Evolutionary conservation across 2,113 vertebrate genomes (phyloP).

Genomic region (Rhinolophus ferrumequinum): DNA sequence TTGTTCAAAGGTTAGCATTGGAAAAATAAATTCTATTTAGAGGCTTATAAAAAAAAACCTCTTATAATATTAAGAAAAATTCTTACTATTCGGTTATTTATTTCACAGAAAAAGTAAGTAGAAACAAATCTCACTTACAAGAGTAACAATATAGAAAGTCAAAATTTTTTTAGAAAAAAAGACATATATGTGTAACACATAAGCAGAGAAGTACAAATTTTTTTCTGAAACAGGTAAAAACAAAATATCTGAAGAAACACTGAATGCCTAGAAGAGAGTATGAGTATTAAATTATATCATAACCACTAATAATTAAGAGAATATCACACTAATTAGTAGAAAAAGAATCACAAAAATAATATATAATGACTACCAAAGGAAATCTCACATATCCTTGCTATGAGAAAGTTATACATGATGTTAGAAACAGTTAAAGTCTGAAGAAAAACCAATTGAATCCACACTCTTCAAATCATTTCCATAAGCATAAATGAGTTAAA

Average conservation of each 20-base stretch:
- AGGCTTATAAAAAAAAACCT: background rate
- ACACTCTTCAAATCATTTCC: background rate
- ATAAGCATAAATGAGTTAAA: background rate
- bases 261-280: background rate
- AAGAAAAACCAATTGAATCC: background rate
- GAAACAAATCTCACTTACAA: background rate
- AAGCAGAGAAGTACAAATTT: background rate
- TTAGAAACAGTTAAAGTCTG: background rate
- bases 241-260: background rate
- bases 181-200: background rate
- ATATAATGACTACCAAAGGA: background rate
- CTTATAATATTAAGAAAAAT: background rate
- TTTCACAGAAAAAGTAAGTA: background rate
- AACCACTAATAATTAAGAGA: background rate
- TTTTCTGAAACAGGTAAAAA: background rate
- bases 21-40: background rate
- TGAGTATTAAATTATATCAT: background rate
- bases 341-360: slow-evolving; percentile 2
- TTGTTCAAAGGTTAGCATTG: background rate
- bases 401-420: background rate
- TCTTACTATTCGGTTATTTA: background rate
- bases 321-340: background rate
- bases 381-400: background rate
- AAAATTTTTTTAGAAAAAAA: background rate
- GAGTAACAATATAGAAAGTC: background rate